Base-by-base conservation (phyloP, 1,140 invertebrate species). In the Nephila pilipes region DNA sequence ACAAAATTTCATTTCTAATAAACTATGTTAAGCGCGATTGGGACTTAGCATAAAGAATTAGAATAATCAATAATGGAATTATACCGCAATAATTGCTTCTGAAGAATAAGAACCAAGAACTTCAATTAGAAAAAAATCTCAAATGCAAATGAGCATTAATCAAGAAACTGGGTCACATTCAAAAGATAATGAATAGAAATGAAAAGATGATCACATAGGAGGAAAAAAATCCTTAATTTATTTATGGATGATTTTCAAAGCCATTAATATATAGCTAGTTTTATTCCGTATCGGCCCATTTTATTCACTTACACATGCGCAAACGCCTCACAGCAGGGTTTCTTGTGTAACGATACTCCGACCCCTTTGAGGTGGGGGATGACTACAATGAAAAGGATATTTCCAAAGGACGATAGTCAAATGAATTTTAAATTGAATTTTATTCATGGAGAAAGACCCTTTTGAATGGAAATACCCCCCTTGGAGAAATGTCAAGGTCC, bases 391-490 rank as follows among this genome's bases (percentile, higher is more conserved):
- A 58, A 36, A 90, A 58, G 88, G 63, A 88, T 88, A 88, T 88
- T n/a, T 55, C 60, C 25, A 80, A 32, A 16, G 65, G 87, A 55
- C 36, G 87, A 88, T 79, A 12, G 55, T 57, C 60, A 80, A 80
- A 90, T 80, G 88, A 90, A 90, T 80, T 90, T 90, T 90, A 90
- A 90, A 90, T 90, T 90, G 88, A 90, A 90, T 90, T 90, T 80
- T 90, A 90, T 90, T 80, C 88, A 90, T 20, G 55, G 75, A 80
- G 69, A 46, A 90, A 90, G 54, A n/a, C 10, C 18, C 87, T 69
- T 79, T 90, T 75, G 38, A 58, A 32, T 58, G 10, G 69, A 25
- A 32, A 25, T 54, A 29, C 55, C 65, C 69, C 46, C 87, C 55
- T 55, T 32, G 54, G 54, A 58, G 54, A 20, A 20, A 58, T 57